Conservation (phyloP, 2,797 vertebrate genomes). For the Leptoclinus maculatus region DNA sequence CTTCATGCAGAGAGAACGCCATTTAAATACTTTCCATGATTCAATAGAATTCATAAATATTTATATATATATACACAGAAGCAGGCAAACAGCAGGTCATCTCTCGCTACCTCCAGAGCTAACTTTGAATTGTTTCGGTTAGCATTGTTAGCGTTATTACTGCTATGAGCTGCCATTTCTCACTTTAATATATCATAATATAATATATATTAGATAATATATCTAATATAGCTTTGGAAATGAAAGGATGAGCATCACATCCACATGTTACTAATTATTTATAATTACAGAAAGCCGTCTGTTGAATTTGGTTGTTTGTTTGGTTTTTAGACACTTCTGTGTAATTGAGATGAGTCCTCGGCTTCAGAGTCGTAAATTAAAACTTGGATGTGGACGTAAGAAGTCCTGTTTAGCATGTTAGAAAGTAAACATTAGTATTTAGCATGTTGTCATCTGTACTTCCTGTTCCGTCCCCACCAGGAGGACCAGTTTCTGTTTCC, state of each 20-base stretch:
- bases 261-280: neutral
- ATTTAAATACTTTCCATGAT: too few species aligned
- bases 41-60: too few species aligned
- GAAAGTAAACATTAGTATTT: neutral
- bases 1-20: too few species aligned
- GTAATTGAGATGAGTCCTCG: neutral
- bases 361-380: neutral
- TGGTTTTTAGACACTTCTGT: neutral
- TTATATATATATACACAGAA: too few species aligned
- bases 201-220: too few species aligned
- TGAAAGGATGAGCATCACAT: neutral
- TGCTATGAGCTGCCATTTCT: neutral
- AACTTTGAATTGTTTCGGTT: neutral
- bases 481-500: neutral
- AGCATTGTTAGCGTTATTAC: neutral
- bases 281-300: neutral
- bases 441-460: neutral
- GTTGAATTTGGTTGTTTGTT: neutral
- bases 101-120: neutral
- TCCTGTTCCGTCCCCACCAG: neutral
- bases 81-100: neutral
- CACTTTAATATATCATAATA: neutral
- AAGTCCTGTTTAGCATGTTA: neutral
- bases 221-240: too few species aligned
- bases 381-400: neutral